Evolutionary conservation across 2,797 vertebrate species (phyloP), one percentile per base, ranked within the genome.

Genomic region (Chelidonichthys spinosus): DNA sequence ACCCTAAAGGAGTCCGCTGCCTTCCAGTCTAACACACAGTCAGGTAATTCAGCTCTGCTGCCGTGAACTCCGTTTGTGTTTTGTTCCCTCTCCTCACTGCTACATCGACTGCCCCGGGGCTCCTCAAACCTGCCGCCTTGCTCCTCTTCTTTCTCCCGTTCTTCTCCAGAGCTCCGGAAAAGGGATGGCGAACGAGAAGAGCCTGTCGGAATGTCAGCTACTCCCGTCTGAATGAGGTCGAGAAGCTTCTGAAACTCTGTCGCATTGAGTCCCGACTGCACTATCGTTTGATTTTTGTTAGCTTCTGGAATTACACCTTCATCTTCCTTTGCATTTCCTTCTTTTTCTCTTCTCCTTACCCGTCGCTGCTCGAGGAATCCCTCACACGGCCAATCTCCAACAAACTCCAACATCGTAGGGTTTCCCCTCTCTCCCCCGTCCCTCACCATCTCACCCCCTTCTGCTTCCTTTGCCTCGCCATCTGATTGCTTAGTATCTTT

Each of bases 311-410:
- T 82, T 72, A 77, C 69, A 69, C 62, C 78, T 78, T 92, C 87
- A 84, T 92, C 68, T 78, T 82, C 79, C 77, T 89, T 91, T 4
- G 5, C 40, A 37, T 60, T 64, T 61, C 15, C 18, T 5, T 78
- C 47, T 67, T 55, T 47, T 44, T 82, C 74, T 81, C 71, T 79
- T 66, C 63, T 82, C 85, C 86, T 96, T 68, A 85, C 94, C 62
- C 84, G 85, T 35, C 96, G 96, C 86, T 97, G 97, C 66, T 93
- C 86, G 54, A 97, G 93, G 37, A 94, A 93, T 72, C 93, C 94
- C 78, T 95, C 94, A 54, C 94, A 56, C 3, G 97, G 97, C 97
- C 97, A 99, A 60, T 99, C 97, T 67, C 97, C 97, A 10, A 95
- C 83, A 93, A 98, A 99, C 78, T 93, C 90, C 6, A 96, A 78